phyloP scores from a whole-genome alignment of 2,888 invertebrate genomes.

The Aphodius sticticus region DNA sequence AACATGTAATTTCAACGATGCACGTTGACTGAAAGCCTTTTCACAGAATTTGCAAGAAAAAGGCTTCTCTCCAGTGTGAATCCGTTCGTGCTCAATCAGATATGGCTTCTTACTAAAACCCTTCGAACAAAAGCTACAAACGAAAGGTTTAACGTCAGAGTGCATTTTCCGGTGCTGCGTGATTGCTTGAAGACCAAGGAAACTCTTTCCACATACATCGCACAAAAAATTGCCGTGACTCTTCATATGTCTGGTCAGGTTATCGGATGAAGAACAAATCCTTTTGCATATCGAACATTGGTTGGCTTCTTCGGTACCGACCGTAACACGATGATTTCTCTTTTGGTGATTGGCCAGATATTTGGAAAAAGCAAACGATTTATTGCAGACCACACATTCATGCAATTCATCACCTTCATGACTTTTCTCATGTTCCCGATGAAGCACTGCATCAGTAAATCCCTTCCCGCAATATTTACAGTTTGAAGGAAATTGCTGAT shows the following conservation, averaged over 20 bases:
- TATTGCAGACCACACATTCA: conserved; percentile 58
- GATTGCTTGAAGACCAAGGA: conserved; percentile 41
- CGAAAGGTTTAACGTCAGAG: conserved; percentile 48
- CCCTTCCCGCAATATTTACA: conserved; percentile 32
- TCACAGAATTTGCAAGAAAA: conserved; percentile 47
- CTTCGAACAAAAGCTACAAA: conserved; percentile 49
- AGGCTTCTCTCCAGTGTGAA: conserved; percentile 50
- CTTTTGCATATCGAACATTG: conserved; percentile 51
- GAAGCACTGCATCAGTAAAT: conserved; percentile 11
- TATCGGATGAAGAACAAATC: conserved; percentile 51
- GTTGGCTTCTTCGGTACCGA: conserved; percentile 46
- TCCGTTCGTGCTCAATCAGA: conserved; percentile 46
- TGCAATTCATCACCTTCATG: conserved; percentile 16
- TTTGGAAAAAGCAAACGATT: conserved; percentile 51
- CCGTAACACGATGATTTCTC: conserved; percentile 46
- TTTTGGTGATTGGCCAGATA: conserved; percentile 60
- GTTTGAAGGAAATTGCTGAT: conserved; percentile 15
- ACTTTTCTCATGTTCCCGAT: conserved; percentile 32
- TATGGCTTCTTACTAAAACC: conserved; percentile 47
- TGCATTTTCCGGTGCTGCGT: conserved; percentile 47
- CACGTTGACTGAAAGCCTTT: conserved; percentile 46
- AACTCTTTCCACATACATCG: conserved; percentile 55
- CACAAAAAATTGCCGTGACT: conserved; percentile 53
- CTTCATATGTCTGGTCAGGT: conserved; percentile 55
- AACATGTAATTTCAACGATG: conserved; percentile 43